phyloP scores from a whole-genome alignment of 2,113 vertebrate genomes.

The Sigmodon hispidus region DNA sequence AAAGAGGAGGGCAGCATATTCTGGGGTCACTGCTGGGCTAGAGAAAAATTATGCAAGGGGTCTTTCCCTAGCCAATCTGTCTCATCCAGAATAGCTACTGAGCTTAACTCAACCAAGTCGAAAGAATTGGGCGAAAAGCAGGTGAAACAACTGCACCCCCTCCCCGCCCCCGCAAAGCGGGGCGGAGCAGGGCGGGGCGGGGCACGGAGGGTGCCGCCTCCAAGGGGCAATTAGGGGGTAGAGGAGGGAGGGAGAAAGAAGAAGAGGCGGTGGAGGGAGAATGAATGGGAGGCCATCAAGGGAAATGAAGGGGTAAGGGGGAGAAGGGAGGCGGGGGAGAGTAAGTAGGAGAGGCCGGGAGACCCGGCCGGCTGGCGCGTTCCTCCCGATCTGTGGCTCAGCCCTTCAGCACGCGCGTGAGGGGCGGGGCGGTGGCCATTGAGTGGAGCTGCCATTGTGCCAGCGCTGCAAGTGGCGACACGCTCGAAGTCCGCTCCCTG shows the following conservation, averaged over 20 bases:
- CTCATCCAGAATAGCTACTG: no score
- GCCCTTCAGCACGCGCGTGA: slow-evolving; percentile 3
- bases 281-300: neutral
- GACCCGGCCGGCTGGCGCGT: neutral
- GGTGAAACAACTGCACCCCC: neutral
- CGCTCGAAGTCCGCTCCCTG: slow-evolving; percentile 88
- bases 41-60: neutral
- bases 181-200: neutral
- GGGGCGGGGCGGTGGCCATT: slow-evolving; percentile 23
- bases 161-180: no score
- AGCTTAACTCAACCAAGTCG: neutral
- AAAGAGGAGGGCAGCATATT: neutral
- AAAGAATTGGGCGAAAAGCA: neutral
- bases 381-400: neutral
- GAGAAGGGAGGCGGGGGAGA: no score
- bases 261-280: neutral
- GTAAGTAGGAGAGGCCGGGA: neutral
- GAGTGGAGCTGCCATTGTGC: slow-evolving; percentile 79
- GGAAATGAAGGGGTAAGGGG: neutral
- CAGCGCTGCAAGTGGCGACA: slow-evolving; percentile 83
- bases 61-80: neutral
- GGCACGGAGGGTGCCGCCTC: neutral
- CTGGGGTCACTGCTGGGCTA: neutral
- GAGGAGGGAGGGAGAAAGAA: neutral
- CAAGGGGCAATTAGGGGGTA: neutral